These are phyloP conservation scores for Etheostoma perlongum DNA, from an alignment of 2,797 vertebrate species.

Conservation along the genomic window DNA sequence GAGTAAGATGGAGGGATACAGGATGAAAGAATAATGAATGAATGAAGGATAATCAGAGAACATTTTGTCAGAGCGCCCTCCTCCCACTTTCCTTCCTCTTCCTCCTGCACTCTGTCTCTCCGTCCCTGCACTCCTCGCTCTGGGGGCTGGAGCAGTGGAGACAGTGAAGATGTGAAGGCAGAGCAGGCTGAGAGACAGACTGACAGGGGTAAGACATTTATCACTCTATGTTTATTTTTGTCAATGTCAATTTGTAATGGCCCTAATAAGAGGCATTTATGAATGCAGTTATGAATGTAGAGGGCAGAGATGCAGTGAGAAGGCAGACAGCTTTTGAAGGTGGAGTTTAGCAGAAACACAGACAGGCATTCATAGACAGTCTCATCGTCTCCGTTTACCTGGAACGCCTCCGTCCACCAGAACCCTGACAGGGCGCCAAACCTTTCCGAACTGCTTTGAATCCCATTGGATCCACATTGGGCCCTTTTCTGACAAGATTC, in stretches of 20 bases:
- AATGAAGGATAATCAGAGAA: conserved; percentile 46
- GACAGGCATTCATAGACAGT: conserved; percentile 21
- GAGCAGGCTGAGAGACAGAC: conserved; percentile 19
- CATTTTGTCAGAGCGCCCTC: conserved; percentile 32
- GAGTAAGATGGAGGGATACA: conserved; percentile 8
- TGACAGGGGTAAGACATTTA: conserved; percentile 1
- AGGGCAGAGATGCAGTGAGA: not conserved
- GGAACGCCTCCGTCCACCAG: conserved; percentile 17
- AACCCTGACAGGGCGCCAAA: conserved; percentile 18
- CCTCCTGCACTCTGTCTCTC: conserved; percentile 4
- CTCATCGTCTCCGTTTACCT: conserved; percentile 51
- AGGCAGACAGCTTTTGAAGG: conserved; percentile 1
- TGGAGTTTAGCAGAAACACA: conserved; percentile 27
- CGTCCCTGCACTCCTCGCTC: conserved; percentile 20
- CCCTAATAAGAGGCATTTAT: not conserved
- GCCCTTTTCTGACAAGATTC: conserved; percentile 3
- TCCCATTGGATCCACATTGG: conserved; percentile 7
- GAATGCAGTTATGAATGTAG: conserved; percentile 4
- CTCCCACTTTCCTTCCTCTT: conserved; percentile 9
- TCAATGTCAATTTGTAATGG: not conserved
- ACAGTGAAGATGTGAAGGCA: conserved; percentile 37
- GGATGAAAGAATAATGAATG: conserved; percentile 45
- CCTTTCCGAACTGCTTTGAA: conserved; percentile 9
- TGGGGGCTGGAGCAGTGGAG: conserved; percentile 37
- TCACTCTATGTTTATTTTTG: not conserved